Conservation (phyloP, 2,888 invertebrate species). For the Bruchidius siliquastri region DNA sequence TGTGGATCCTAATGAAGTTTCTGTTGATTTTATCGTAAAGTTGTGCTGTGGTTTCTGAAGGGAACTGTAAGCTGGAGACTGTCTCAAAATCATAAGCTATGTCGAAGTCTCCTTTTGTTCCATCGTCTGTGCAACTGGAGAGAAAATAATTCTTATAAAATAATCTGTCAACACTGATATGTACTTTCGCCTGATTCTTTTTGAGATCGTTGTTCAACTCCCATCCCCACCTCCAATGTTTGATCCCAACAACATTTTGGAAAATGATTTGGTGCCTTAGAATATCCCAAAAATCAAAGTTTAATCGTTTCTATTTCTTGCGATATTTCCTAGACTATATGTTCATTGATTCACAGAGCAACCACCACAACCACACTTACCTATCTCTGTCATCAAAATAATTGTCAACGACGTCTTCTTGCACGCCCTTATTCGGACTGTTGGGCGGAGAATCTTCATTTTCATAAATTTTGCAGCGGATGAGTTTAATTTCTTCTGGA, state of each 20-base stretch:
- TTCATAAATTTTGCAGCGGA: conserved; percentile 57
- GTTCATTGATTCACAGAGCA: no score
- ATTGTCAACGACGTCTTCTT: conserved; percentile 1
- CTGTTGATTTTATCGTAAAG: conserved; percentile 62
- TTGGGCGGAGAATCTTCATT: conserved; percentile 59
- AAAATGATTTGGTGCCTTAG: no score
- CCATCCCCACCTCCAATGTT: no score
- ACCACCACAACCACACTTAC: not conserved
- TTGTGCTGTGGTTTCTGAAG: conserved; percentile 50
- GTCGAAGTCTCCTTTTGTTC: conserved; percentile 30
- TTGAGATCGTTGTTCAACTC: no score
- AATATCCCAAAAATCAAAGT: no score
- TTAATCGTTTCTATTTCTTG: no score
- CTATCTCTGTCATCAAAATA: conserved; percentile 1
- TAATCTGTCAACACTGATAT: no score
- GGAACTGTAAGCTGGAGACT: conserved; percentile 46
- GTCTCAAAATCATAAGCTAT: conserved; percentile 41
- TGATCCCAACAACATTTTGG: no score
- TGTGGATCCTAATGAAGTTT: conserved; percentile 59
- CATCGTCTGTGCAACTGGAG: conserved; percentile 24
- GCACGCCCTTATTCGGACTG: conserved; percentile 46
- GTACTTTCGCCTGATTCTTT: no score
- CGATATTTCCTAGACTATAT: no score
- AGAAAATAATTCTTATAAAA: no score
- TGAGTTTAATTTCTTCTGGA: conserved; percentile 45